Evolutionary conservation across 2,888 invertebrate genomes (phyloP), one percentile per base, ranked within the genome.

Genomic region (Gryllus longicercus): DNA sequence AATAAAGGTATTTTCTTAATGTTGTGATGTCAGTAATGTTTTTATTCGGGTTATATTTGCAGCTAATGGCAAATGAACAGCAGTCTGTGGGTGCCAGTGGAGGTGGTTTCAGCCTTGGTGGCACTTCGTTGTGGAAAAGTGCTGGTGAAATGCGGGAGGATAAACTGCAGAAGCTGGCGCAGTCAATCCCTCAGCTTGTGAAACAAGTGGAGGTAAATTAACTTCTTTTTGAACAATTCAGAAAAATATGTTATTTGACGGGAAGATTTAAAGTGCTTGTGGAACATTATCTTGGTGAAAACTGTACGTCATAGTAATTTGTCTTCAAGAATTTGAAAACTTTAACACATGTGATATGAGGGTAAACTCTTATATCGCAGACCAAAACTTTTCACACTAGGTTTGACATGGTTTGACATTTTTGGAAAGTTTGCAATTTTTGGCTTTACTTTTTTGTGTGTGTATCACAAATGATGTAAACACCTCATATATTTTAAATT

Each of bases 121-220:
- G 81, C 23, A 74, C 82, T 18, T 76, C 79, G 18, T 85, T 92
- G 49, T 92, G 92, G 89, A 91, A 90, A 85, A 90, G 90, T 82
- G 85, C 86, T 8, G 86, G 86, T 82, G 90, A 91, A 82, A 89
- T 89, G 10, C 88, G 88, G 79, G 91, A 91, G 83, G 90, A 92
- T 82, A 90, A 90, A 84, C 84, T 91, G 25, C 88, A 88, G 83
- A 88, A 88, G 85, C 84, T 89, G 79, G 83, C 82, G 78, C 81
- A 83, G 77, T 81, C 84, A 50, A 84, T 85, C 74, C 84, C 85
- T 11, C 82, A 83, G 49, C 81, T 85, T 16, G 84, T 84, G 49
- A 83, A 84, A 81, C 83, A 84, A 74, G 85, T 84, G 11, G 85
- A 85, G 87, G 88, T 38, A 38, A 38, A 5, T 38, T 3, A 38